Conservation (phyloP, 2,113 vertebrate species). For the Odontophorus gujanensis region DNA sequence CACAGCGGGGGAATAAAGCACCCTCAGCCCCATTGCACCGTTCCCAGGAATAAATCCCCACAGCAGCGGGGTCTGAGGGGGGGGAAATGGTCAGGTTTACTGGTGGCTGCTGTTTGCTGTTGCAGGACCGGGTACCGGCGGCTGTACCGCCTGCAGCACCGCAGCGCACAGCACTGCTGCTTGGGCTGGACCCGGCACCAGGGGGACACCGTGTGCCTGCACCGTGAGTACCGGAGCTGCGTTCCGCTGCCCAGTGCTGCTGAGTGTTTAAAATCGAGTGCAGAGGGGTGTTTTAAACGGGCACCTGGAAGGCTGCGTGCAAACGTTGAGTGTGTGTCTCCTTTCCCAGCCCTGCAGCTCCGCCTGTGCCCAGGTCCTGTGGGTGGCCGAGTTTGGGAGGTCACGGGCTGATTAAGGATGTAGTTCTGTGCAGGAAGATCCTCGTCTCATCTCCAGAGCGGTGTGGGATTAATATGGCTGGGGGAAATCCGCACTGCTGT, state of each 20-base stretch:
- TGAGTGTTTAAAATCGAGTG: neutral
- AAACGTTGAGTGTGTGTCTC: neutral
- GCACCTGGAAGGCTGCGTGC: neutral
- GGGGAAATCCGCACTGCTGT: no score
- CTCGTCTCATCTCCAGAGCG: no score
- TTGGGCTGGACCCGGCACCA: constrained; percentile 87
- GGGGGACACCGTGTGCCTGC: constrained; percentile 84
- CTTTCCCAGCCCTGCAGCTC: neutral
- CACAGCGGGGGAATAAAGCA: neutral
- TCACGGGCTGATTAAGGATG: neutral
- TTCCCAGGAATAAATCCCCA: no score
- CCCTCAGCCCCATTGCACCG: no score
- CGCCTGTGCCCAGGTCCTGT: neutral
- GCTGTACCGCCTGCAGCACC: constrained; percentile 81
- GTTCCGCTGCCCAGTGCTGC: neutral
- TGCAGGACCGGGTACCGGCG: constrained; percentile 87
- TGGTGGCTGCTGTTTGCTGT: neutral
- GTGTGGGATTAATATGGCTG: no score
- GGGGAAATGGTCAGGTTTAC: no score
- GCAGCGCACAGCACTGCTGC: constrained; percentile 85
- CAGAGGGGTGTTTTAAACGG: neutral
- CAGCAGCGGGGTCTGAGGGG: no score
- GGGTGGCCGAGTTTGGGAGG: neutral
- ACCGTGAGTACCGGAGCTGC: constrained; percentile 82
- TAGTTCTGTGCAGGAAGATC: neutral